Evolutionary conservation across 2,113 vertebrate species (phyloP).

Genomic region (Urocynchramus pylzowi): DNA sequence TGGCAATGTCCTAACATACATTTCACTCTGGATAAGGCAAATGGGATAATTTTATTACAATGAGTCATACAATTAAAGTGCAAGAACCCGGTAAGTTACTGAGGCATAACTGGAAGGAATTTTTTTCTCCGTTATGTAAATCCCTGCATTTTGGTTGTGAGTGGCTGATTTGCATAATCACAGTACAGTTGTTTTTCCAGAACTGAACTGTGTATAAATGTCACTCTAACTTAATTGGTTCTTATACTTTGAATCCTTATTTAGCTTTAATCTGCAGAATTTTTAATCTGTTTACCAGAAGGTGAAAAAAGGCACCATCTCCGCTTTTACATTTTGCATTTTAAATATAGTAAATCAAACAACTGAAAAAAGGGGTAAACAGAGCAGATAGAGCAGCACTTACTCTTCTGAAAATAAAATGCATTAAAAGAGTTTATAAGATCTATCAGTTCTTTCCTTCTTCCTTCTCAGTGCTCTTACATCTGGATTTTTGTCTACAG

Average conservation of each 20-base stretch:
- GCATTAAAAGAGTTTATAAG: not conserved
- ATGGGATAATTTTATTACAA: conserved; percentile 9
- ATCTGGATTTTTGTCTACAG: not conserved
- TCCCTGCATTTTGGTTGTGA: conserved; percentile 23
- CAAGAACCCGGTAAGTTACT: conserved; percentile 21
- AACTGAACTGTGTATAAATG: conserved; percentile 21
- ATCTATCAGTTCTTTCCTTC: not conserved
- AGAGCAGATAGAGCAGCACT: not conserved
- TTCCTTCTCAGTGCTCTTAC: not conserved
- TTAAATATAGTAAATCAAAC: not conserved
- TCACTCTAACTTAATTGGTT: conserved; percentile 19
- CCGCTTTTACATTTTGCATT: not conserved
- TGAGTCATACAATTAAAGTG: conserved; percentile 57
- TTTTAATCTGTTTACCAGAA: conserved; percentile 15
- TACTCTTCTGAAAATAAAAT: not conserved
- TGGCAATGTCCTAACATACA: not conserved
- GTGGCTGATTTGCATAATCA: conserved; percentile 56
- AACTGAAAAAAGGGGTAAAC: not conserved
- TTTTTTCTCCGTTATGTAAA: conserved; percentile 54
- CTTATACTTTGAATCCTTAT: not conserved
- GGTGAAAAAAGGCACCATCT: not conserved
- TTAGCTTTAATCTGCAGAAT: not conserved
- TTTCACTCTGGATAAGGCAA: conserved; percentile 25
- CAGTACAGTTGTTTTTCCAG: conserved; percentile 30
- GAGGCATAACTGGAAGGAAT: conserved; percentile 22